Conservation (phyloP, 2,113 vertebrate genomes). For the Telmatochromis sp. region DNA sequence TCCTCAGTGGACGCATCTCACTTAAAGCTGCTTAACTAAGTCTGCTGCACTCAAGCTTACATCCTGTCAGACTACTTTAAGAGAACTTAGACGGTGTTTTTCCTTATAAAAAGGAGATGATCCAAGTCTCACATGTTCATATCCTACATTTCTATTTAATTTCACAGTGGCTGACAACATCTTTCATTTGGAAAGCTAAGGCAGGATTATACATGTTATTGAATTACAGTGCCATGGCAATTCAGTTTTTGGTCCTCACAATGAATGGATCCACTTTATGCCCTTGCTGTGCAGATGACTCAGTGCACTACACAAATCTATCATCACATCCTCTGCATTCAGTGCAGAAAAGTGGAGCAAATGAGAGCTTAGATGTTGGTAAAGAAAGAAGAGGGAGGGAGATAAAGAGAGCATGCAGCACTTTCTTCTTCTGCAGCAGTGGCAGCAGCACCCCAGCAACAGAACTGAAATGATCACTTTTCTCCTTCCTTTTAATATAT, state of each 20-base stretch:
- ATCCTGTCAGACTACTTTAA: background rate
- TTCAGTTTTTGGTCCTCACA: background rate
- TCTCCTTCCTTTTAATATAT: background rate
- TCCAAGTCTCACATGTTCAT: background rate
- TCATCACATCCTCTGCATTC: constrained; percentile 5
- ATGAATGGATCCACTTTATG: constrained; percentile 19
- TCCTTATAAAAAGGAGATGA: background rate
- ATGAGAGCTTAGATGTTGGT: background rate
- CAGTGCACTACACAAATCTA: background rate
- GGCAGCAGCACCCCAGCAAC: background rate
- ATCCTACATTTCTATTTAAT: background rate
- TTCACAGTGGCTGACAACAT: background rate
- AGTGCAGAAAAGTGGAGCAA: background rate
- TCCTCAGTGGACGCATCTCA: background rate
- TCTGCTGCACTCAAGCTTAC: background rate
- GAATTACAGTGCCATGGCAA: constrained; percentile 24
- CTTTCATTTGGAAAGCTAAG: constrained; percentile 7
- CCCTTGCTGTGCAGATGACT: background rate
- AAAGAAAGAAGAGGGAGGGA: background rate
- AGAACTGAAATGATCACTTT: constrained; percentile 7
- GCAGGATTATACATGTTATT: constrained; percentile 18
- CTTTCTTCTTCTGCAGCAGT: background rate
- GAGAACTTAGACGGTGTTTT: background rate
- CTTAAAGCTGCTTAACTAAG: background rate
- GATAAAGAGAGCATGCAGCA: background rate